A percentile compares a stretch with the other conserved stretches of the same genome.
These are phyloP conservation scores for Idris sp. DNA, from an alignment of 1,140 invertebrate genomes.

Conservation along the genomic window DNA sequence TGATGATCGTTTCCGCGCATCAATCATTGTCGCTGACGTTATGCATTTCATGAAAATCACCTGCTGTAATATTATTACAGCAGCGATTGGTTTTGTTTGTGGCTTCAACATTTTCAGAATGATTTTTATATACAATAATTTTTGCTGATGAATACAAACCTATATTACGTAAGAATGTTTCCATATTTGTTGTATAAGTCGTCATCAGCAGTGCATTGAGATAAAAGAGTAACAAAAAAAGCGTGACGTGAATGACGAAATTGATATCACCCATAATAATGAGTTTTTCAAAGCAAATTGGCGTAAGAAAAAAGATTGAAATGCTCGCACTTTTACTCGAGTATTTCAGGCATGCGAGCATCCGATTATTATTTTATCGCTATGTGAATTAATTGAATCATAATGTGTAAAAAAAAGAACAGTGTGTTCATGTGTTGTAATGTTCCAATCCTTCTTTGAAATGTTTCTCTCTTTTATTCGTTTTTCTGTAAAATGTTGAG, in stretches of 20 bases:
- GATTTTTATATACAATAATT: too few relatives aligned
- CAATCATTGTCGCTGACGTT: slow-evolving; percentile 29
- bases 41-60: slow-evolving; percentile 40
- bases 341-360: slow-evolving; percentile 32
- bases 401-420: slow-evolving; percentile 30
- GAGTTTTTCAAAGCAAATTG: too few relatives aligned
- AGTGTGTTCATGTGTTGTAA: slow-evolving; percentile 21
- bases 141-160: too few relatives aligned
- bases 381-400: slow-evolving; percentile 43
- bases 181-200: slow-evolving; percentile 14
- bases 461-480: too few relatives aligned
- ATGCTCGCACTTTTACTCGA: slow-evolving; percentile 16
- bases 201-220: slow-evolving; percentile 10
- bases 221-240: slow-evolving; percentile 29
- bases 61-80: slow-evolving; percentile 21
- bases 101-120: too few relatives aligned
- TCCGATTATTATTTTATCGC: slow-evolving; percentile 37
- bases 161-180: too few relatives aligned
- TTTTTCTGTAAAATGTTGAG: too few relatives aligned
- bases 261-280: too few relatives aligned
- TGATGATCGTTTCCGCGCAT: slow-evolving; percentile 25
- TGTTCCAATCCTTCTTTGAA: too few relatives aligned
- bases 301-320: too few relatives aligned
- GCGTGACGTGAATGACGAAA: slow-evolving; percentile 32
- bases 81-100: slow-evolving; percentile 39